Conservation (phyloP, 2,888 invertebrate genomes). For the Eupithecia vulgata region DNA sequence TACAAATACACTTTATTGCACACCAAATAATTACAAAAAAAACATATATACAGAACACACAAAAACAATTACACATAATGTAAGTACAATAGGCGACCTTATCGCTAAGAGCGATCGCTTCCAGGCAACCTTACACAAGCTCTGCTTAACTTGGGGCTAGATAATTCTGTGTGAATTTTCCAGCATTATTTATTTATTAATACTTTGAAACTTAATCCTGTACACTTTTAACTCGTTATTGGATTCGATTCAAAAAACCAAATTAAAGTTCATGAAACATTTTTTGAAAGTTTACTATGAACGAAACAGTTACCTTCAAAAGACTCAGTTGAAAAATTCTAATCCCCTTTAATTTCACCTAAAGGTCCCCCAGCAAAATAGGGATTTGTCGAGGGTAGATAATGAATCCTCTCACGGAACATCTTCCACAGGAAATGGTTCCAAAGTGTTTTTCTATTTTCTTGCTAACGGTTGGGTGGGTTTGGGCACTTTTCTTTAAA, state of each 20-base stretch:
- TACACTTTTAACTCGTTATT: neutral
- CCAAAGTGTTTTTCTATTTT: conserved; percentile 80
- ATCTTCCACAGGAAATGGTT: conserved; percentile 79
- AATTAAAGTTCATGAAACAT: neutral
- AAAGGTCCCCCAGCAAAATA: conserved; percentile 56
- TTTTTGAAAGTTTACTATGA: neutral
- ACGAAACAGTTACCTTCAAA: neutral
- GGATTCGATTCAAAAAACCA: neutral
- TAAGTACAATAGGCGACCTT: too few relatives aligned
- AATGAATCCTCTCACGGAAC: conserved; percentile 79
- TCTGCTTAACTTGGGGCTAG: too few relatives aligned
- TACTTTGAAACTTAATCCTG: neutral
- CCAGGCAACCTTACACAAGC: too few relatives aligned
- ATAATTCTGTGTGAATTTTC: too few relatives aligned
- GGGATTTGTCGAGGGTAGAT: conserved; percentile 78
- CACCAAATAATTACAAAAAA: too few relatives aligned
- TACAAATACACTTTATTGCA: too few relatives aligned
- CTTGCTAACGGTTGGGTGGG: conserved; percentile 56
- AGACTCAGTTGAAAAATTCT: conserved; percentile 16
- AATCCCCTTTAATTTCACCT: conserved; percentile 42
- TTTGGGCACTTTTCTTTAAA: conserved; percentile 39
- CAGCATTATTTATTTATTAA: too few relatives aligned
- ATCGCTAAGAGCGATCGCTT: too few relatives aligned
- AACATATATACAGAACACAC: too few relatives aligned
- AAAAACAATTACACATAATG: too few relatives aligned